Evolutionary conservation across 2,113 vertebrate species (phyloP).

Genomic region (Casuarius casuarius): DNA sequence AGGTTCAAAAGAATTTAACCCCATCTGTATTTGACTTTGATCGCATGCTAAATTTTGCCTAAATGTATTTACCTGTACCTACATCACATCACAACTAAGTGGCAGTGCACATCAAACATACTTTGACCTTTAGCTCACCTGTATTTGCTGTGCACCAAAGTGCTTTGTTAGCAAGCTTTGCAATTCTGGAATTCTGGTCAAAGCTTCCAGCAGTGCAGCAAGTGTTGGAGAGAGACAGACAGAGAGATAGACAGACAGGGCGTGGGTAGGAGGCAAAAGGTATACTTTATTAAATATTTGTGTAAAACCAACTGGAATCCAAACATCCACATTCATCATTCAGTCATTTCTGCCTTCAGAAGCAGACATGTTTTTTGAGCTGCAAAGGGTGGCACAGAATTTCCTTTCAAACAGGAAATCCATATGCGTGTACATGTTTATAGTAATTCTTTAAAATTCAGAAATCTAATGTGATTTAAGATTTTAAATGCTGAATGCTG

Average conservation of each 20-base stretch:
- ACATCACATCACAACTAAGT: neutral
- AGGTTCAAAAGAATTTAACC: neutral
- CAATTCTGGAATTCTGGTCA: neutral
- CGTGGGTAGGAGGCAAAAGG: neutral
- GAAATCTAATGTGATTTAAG: neutral
- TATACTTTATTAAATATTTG: neutral
- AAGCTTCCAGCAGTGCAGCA: neutral
- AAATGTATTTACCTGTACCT: neutral
- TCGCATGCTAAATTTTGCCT: neutral
- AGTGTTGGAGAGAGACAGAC: neutral
- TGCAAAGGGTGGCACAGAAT: neutral
- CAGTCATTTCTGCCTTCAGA: neutral
- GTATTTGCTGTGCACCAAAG: neutral
- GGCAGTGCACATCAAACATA: neutral
- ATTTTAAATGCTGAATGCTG: neutral
- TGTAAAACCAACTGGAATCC: neutral
- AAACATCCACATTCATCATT: neutral
- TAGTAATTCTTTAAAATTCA: neutral
- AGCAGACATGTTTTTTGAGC: neutral
- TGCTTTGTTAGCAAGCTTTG: neutral
- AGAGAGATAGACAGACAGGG: neutral
- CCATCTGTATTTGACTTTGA: neutral
- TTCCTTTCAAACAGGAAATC: neutral
- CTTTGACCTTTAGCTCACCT: neutral
- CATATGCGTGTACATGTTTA: rapidly evolving